phyloP scores from a whole-genome alignment of 35 echinoderm and acorn worm genomes.

The Diadema setosum region DNA sequence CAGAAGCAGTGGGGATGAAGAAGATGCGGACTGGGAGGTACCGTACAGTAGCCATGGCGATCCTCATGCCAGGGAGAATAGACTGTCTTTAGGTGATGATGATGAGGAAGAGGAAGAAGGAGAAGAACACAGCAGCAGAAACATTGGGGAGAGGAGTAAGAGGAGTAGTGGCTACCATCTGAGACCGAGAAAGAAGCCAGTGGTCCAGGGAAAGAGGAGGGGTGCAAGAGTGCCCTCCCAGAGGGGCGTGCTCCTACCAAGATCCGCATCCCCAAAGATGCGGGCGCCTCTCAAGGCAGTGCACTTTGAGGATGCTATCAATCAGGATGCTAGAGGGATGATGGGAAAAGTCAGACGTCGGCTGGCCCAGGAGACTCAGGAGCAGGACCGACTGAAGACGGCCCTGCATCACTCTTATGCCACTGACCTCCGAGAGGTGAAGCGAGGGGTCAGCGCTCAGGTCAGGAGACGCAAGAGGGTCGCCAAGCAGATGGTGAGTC shows the following conservation, averaged over 20 bases:
- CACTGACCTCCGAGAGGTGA: conserved; percentile 22
- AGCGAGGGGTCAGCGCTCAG: conserved; percentile 31
- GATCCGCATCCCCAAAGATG: background rate
- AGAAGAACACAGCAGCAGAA: too few relatives aligned
- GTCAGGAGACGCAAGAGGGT: background rate
- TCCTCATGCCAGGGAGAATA: background rate
- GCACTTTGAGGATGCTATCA: conserved; percentile 83
- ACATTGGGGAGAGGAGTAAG: background rate
- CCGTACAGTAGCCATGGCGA: background rate
- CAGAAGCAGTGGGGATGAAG: background rate
- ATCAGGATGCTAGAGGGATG: conserved; percentile 68
- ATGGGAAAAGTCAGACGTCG: conserved; percentile 69
- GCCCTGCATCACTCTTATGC: conserved; percentile 23
- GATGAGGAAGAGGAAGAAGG: background rate
- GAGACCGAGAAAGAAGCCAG: background rate
- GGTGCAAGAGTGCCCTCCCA: background rate
- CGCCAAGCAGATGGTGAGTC: conserved; percentile 30
- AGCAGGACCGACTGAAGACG: conserved; percentile 37
- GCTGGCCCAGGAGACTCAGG: conserved; percentile 61
- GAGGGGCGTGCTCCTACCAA: conserved; percentile 30
- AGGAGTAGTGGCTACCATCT: background rate
- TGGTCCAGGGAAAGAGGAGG: background rate
- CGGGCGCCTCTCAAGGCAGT: background rate
- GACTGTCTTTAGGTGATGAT: too few relatives aligned
- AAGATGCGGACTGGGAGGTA: background rate